phyloP scores from a whole-genome alignment of 2,797 vertebrate genomes.

The Phrynocephalus vlangalii region DNA sequence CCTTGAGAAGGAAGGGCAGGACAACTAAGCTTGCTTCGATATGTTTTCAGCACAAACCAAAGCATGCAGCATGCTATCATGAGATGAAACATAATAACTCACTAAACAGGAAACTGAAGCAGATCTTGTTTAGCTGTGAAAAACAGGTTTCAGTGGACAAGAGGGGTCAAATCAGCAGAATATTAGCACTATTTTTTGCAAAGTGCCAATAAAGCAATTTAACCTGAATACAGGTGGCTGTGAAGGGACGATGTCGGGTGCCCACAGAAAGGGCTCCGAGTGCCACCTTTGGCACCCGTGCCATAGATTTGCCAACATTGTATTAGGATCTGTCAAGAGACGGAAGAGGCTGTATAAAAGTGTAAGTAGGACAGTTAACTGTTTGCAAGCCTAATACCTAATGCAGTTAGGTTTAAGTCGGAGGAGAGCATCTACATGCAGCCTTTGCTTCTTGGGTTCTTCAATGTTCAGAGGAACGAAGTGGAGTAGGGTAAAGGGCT shows the following conservation, averaged over 20 bases:
- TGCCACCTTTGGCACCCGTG: too few species aligned
- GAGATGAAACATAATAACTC: conserved; percentile 34
- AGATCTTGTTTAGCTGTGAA: background rate
- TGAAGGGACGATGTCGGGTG: too few species aligned
- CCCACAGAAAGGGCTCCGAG: too few species aligned
- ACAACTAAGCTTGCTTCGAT: background rate
- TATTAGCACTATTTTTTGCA: too few species aligned
- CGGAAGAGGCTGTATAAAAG: background rate
- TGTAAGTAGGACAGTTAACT: background rate
- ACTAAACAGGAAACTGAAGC: background rate
- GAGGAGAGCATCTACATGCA: too few species aligned
- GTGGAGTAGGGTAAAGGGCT: too few species aligned
- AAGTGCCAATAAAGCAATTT: too few species aligned
- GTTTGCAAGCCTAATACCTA: background rate
- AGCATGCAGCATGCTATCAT: background rate
- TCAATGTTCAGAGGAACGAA: too few species aligned
- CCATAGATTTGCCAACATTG: too few species aligned
- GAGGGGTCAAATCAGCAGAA: background rate
- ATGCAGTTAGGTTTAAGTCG: background rate
- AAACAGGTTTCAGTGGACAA: background rate
- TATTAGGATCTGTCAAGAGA: background rate
- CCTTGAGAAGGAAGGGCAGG: conserved; percentile 20
- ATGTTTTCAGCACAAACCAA: conserved; percentile 15
- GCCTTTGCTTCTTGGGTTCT: too few species aligned
- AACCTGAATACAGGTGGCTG: too few species aligned